Conservation (phyloP, 2,888 invertebrate genomes). For the Chrysina gloriosa region DNA sequence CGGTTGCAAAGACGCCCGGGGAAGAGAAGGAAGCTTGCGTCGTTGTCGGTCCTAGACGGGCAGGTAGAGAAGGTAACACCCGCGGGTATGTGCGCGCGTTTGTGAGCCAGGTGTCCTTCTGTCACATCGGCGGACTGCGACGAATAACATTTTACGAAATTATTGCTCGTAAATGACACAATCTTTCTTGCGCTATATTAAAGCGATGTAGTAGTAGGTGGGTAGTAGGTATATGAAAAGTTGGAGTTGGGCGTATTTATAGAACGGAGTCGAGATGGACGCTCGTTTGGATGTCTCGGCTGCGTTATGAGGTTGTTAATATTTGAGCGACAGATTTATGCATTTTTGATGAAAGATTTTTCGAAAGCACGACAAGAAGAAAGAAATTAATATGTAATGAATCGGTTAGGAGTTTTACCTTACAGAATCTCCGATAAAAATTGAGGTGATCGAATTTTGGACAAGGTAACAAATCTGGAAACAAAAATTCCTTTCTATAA, state of each 20-base stretch:
- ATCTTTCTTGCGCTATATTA: slow-evolving; percentile 45
- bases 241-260: not conserved
- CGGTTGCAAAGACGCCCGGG: not conserved
- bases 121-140: slow-evolving; percentile 48
- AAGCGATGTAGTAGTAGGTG: not conserved
- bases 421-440: too few species aligned
- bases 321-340: too few species aligned
- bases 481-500: too few species aligned
- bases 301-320: too few species aligned
- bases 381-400: too few species aligned
- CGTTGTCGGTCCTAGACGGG: too few species aligned
- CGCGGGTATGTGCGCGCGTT: slow-evolving; percentile 34
- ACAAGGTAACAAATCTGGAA: too few species aligned
- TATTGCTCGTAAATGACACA: slow-evolving; percentile 50
- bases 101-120: slow-evolving; percentile 50
- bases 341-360: too few species aligned
- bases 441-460: too few species aligned
- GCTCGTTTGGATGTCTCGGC: not conserved
- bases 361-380: too few species aligned
- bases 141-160: slow-evolving; percentile 45
- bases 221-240: not conserved
- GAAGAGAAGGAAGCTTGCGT: too few species aligned
- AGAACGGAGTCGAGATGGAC: not conserved
- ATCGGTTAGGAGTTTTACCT: too few species aligned
- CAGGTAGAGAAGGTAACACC: not conserved